Conservation (phyloP, 2,888 invertebrate species). For the Apamea epomidion region DNA sequence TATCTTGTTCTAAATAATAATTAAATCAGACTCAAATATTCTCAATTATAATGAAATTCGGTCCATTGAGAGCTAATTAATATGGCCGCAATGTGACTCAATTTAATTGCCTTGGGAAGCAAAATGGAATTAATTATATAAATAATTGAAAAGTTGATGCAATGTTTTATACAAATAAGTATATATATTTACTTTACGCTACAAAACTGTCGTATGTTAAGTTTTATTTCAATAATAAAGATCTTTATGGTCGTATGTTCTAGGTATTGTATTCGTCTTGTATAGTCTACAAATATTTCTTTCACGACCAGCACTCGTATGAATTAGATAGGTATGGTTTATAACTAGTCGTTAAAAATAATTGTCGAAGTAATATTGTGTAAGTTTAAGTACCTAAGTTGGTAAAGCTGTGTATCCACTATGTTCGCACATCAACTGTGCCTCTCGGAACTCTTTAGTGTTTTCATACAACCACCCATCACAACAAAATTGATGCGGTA, state of each 20-base stretch:
- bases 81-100: not conserved
- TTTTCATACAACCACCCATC: not conserved
- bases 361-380: conserved; percentile 8
- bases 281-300: conserved; percentile 10
- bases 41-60: not conserved
- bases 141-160: conserved; percentile 4
- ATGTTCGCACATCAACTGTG: not conserved
- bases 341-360: conserved; percentile 52
- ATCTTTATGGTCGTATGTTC: conserved; percentile 23
- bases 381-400: not conserved
- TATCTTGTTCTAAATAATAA: not conserved
- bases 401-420: not conserved
- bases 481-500: not conserved
- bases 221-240: conserved; percentile 20
- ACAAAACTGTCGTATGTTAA: conserved; percentile 29
- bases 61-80: not conserved
- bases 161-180: not conserved
- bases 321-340: not conserved
- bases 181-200: not conserved
- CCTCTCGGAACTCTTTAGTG: not conserved
- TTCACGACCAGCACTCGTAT: not conserved
- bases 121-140: not conserved
- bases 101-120: not conserved
- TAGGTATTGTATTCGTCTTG: conserved; percentile 11
- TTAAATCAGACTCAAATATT: not conserved